Conservation (phyloP, 2,113 vertebrate species). For the Emberiza fucata region DNA sequence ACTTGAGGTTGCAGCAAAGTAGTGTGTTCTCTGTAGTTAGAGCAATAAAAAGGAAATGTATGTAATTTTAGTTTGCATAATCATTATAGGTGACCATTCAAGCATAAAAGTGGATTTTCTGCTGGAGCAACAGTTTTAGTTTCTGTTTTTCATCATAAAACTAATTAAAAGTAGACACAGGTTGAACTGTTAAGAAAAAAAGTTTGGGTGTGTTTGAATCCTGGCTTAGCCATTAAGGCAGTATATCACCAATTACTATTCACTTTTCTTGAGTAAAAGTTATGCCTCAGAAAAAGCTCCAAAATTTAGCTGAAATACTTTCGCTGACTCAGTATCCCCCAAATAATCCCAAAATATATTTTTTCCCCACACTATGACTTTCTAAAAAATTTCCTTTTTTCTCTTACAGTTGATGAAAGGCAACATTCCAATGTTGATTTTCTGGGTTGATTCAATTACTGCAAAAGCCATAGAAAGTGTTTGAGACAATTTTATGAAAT, state of each 20-base stretch:
- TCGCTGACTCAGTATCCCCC: background rate
- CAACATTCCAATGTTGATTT: background rate
- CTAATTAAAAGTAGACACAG: slow-evolving; percentile 61
- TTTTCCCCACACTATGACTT: rapidly evolving
- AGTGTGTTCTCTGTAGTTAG: background rate
- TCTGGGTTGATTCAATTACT: background rate
- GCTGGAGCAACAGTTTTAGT: slow-evolving; percentile 51
- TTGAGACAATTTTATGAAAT: background rate
- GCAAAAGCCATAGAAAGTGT: background rate
- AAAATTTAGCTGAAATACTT: background rate
- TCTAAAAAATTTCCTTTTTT: background rate
- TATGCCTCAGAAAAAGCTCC: background rate
- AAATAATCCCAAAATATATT: background rate
- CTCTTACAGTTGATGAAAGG: background rate
- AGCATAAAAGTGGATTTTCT: slow-evolving; percentile 68
- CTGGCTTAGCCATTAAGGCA: background rate
- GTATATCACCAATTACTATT: background rate
- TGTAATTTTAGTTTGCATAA: slow-evolving; percentile 51
- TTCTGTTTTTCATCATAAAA: slow-evolving; percentile 62
- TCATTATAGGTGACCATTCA: slow-evolving; percentile 51
- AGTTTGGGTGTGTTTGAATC: background rate
- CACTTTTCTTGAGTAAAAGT: background rate
- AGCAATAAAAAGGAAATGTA: slow-evolving; percentile 25
- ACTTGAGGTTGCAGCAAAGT: background rate
- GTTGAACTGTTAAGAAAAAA: background rate